phyloP scores from a whole-genome alignment of 2,888 invertebrate genomes.

The Metalampra italica region DNA sequence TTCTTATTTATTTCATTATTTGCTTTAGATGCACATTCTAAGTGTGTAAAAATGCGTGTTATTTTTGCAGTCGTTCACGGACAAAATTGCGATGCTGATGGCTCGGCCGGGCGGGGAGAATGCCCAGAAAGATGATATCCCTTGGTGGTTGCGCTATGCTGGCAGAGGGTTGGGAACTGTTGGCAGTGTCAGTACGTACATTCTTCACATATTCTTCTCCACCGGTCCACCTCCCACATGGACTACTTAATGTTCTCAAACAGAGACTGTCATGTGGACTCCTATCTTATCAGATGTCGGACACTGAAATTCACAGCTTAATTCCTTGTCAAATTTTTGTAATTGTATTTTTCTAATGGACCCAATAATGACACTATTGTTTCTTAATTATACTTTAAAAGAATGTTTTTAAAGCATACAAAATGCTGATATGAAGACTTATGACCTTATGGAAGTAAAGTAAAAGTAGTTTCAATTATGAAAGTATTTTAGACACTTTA shows the following conservation, averaged over 20 bases:
- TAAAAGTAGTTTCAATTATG: too few species aligned
- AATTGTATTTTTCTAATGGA: too few species aligned
- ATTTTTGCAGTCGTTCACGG: constrained; percentile 83
- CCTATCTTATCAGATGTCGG: constrained; percentile 5
- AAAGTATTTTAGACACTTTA: too few species aligned
- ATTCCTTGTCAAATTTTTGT: neutral
- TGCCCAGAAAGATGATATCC: constrained; percentile 87
- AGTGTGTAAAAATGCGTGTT: constrained; percentile 32
- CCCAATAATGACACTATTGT: too few species aligned
- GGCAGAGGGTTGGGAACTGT: constrained; percentile 90
- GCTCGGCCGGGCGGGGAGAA: constrained; percentile 89
- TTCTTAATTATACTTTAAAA: too few species aligned
- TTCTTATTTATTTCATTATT: constrained; percentile 34
- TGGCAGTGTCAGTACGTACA: constrained; percentile 88
- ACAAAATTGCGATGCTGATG: constrained; percentile 89
- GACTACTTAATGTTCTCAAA: neutral
- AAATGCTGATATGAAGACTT: too few species aligned
- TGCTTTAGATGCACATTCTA: constrained; percentile 8
- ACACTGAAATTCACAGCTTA: neutral
- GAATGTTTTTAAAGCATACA: too few species aligned
- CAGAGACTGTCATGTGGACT: neutral
- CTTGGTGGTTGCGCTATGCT: constrained; percentile 94
- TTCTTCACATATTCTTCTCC: constrained; percentile 12
- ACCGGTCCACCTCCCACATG: neutral
- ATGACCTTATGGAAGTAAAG: too few species aligned